Percentiles rank a stretch among this genome's conserved stretches.
Evolutionary conservation across 2,797 vertebrate species (phyloP).

Genomic region (Oophaga sylvatica): DNA sequence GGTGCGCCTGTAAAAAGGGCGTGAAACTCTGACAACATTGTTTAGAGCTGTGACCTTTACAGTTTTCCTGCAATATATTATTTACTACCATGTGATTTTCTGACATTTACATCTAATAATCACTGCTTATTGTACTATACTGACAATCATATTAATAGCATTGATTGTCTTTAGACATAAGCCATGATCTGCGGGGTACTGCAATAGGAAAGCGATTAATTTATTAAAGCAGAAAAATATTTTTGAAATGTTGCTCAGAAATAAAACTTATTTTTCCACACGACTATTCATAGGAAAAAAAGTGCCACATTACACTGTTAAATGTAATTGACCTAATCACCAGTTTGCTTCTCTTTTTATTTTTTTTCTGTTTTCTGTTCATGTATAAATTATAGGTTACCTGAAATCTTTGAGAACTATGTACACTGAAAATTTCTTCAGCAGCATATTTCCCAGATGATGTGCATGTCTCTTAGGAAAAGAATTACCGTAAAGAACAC

Average conservation of each 20-base stretch:
- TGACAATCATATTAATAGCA: neutral
- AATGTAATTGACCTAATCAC: constrained; percentile 14
- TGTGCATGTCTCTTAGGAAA: neutral
- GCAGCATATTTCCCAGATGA: neutral
- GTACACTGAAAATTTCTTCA: neutral
- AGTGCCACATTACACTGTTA: neutral
- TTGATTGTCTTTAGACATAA: neutral
- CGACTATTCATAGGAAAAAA: neutral
- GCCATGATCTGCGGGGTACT: neutral
- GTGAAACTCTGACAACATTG: too few relatives aligned
- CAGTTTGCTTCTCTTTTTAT: neutral
- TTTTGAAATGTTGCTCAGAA: neutral
- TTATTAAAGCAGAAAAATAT: neutral
- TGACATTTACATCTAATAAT: constrained; percentile 11
- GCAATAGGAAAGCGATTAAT: neutral
- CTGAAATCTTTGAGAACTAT: neutral
- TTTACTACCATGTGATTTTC: neutral
- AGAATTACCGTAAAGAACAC: neutral
- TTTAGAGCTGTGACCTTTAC: neutral
- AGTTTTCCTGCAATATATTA: neutral
- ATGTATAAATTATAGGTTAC: constrained; percentile 18
- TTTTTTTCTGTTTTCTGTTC: neutral
- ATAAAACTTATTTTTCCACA: neutral
- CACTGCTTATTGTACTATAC: neutral
- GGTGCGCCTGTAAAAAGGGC: too few relatives aligned